These are phyloP conservation scores for Drosophila eugracilis DNA, from an alignment of 1,140 invertebrate species.

Conservation along the genomic window DNA sequence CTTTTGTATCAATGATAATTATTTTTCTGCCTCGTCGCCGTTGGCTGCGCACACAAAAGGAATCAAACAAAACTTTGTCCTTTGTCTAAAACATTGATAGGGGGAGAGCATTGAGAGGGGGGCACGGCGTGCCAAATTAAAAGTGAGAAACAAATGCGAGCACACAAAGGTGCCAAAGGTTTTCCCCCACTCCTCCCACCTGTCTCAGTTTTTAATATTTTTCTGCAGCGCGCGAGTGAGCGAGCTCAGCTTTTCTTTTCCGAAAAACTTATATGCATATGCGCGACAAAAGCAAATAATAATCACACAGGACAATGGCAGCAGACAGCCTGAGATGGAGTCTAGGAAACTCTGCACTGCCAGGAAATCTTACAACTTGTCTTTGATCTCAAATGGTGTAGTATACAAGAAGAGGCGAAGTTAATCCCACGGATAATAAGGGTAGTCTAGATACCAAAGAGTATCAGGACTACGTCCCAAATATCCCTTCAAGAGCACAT, in stretches of 20 bases:
- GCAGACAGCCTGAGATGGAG: not conserved
- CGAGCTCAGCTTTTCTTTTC: slow-evolving; percentile 56
- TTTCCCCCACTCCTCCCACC: slow-evolving; percentile 7
- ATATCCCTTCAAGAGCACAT: not conserved
- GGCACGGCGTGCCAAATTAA: slow-evolving; percentile 69
- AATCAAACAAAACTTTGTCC: slow-evolving; percentile 83
- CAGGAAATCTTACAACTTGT: not conserved
- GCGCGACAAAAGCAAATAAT: slow-evolving; percentile 49
- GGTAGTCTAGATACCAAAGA: no score
- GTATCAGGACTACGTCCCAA: no score
- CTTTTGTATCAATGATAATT: slow-evolving; percentile 84
- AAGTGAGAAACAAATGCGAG: slow-evolving; percentile 76
- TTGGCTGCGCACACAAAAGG: slow-evolving; percentile 79
- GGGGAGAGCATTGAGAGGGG: not conserved
- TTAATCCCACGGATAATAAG: no score
- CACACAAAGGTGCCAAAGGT: slow-evolving; percentile 79
- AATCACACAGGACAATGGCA: slow-evolving; percentile 44
- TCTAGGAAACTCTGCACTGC: not conserved
- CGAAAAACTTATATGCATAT: slow-evolving; percentile 59
- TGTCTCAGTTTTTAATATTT: slow-evolving; percentile 64
- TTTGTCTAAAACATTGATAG: slow-evolving; percentile 63
- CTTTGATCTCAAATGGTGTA: no score
- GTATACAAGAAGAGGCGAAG: no score
- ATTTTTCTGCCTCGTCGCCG: slow-evolving; percentile 63
- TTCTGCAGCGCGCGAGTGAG: slow-evolving; percentile 50